A percentile compares a stretch with the other conserved stretches of the same genome.
Evolutionary conservation across 2,797 vertebrate species (phyloP).

Genomic region (Cynodonichthys magdalenae): DNA sequence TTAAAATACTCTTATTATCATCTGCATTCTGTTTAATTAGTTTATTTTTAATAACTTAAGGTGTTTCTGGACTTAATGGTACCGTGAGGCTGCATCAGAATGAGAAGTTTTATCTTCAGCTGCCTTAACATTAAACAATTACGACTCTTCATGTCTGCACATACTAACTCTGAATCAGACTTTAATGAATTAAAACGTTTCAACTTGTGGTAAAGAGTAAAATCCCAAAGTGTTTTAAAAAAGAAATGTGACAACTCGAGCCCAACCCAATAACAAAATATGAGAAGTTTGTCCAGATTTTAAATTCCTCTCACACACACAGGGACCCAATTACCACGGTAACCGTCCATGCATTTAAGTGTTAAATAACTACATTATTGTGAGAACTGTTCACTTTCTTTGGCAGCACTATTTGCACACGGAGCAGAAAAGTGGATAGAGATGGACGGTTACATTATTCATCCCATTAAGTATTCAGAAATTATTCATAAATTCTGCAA

Average conservation of each 20-base stretch:
- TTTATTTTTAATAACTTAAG: slow-evolving; percentile 11
- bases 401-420: not conserved
- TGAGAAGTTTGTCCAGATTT: slow-evolving; percentile 13
- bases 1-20: not conserved
- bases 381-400: not conserved
- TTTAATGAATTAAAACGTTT: slow-evolving; percentile 12
- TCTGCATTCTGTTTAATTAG: slow-evolving; percentile 1
- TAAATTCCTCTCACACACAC: slow-evolving; percentile 12
- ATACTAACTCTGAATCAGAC: slow-evolving; percentile 33
- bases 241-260: slow-evolving; percentile 10
- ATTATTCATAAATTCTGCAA: slow-evolving; percentile 10
- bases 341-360: not conserved
- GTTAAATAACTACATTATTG: slow-evolving; percentile 8
- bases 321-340: slow-evolving; percentile 6
- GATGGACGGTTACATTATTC: not conserved
- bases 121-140: not conserved
- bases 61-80: slow-evolving; percentile 10
- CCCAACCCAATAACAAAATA: slow-evolving; percentile 6
- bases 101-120: slow-evolving; percentile 19
- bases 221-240: not conserved
- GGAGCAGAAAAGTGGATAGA: slow-evolving; percentile 1
- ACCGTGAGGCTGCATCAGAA: slow-evolving; percentile 33
- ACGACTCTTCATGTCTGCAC: slow-evolving; percentile 30
- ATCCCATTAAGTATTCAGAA: slow-evolving; percentile 1
- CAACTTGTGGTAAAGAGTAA: not conserved